Evolutionary conservation across 2,113 vertebrate species (phyloP).

Genomic region (Chloebia gouldiae): DNA sequence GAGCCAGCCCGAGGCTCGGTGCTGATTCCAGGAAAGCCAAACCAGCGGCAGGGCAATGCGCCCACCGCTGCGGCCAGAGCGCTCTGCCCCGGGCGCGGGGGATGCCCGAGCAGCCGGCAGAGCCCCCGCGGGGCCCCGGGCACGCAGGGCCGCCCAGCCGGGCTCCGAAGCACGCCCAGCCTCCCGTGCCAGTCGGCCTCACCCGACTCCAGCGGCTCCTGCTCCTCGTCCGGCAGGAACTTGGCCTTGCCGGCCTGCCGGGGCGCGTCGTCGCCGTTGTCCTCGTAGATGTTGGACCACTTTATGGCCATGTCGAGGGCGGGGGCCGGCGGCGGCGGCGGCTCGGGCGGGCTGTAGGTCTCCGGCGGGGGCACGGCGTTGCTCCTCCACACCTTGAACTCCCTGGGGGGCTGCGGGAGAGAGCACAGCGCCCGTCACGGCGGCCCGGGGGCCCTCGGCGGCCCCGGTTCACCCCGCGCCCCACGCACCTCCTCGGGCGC

Average conservation of each 20-base stretch:
- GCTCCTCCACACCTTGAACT: slow-evolving; percentile 89
- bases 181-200: fast-evolving
- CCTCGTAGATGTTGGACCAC: slow-evolving; percentile 96
- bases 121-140: fast-evolving
- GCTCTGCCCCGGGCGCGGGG: fast-evolving
- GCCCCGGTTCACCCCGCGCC: not conserved
- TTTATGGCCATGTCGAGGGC: slow-evolving; percentile 97
- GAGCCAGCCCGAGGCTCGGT: fast-evolving
- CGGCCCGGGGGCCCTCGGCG: not conserved
- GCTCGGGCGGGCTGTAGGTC: slow-evolving; percentile 80
- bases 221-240: slow-evolving; percentile 80
- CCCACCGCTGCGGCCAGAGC: fast-evolving
- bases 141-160: not conserved
- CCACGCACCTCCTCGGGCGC: slow-evolving; percentile 83
- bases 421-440: not conserved
- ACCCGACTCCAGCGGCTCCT: slow-evolving; percentile 62
- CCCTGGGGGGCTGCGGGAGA: slow-evolving; percentile 80
- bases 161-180: fast-evolving
- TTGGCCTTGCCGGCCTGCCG: slow-evolving; percentile 69
- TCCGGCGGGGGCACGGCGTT: slow-evolving; percentile 90
- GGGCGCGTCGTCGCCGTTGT: slow-evolving; percentile 94
- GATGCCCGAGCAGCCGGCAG: fast-evolving
- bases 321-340: slow-evolving; percentile 83
- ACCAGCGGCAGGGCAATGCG: fast-evolving
- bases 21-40: fast-evolving